phyloP scores from a whole-genome alignment of 2,113 vertebrate genomes.

The Odocoileus virginianus region DNA sequence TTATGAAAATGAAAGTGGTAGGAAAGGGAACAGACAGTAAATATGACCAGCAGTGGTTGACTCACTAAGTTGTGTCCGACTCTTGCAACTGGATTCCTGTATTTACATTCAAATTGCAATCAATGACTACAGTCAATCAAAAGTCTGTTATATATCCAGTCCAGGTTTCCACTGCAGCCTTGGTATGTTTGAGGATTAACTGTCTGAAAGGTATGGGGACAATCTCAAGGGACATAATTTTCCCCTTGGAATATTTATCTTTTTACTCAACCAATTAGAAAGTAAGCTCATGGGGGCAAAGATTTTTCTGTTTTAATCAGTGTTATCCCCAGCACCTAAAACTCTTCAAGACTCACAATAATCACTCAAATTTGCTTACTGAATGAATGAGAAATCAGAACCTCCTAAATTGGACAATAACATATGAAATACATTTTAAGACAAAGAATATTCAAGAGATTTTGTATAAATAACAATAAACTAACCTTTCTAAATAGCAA shows the following conservation, averaged over 20 bases:
- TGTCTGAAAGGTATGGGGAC: neutral
- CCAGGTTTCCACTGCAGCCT: neutral
- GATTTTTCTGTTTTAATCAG: neutral
- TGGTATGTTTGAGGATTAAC: neutral
- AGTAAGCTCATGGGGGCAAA: neutral
- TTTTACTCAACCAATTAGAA: neutral
- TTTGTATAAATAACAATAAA: neutral
- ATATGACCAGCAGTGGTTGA: neutral
- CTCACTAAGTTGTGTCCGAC: neutral
- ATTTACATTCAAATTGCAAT: neutral
- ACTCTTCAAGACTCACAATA: neutral
- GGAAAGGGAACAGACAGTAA: neutral
- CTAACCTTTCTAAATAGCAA: neutral
- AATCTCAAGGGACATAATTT: neutral
- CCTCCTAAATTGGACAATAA: conserved; percentile 2
- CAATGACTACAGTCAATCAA: neutral
- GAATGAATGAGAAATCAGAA: conserved; percentile 26
- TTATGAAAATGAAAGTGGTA: neutral
- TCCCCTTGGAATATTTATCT: neutral
- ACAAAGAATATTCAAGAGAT: neutral
- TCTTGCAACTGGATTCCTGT: neutral
- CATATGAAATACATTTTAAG: conserved; percentile 3
- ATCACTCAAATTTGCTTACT: neutral
- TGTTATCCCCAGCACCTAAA: neutral
- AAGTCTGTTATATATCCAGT: neutral